Percentiles rank a stretch among this genome's conserved stretches.
Evolutionary conservation across 2,888 invertebrate genomes (phyloP).

Genomic region (Agrochola lychnidis): DNA sequence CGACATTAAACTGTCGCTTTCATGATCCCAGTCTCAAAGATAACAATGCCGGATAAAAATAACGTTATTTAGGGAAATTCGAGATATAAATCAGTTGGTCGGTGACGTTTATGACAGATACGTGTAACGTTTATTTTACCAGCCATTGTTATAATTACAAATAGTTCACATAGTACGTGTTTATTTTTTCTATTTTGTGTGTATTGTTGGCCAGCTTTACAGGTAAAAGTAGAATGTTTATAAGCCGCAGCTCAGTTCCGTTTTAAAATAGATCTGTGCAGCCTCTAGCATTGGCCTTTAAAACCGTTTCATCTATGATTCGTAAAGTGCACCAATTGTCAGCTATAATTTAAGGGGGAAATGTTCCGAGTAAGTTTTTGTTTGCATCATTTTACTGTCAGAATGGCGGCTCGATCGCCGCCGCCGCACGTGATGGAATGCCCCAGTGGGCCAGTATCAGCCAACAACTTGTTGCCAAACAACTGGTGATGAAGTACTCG

Average conservation of each 20-base stretch:
- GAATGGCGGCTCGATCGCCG: constrained; percentile 65
- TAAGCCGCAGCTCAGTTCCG: constrained; percentile 21
- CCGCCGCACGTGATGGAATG: constrained; percentile 80
- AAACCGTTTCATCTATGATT: constrained; percentile 62
- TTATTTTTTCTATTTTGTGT: not conserved
- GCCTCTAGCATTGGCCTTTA: constrained; percentile 61
- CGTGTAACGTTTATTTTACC: constrained; percentile 6
- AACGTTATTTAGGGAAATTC: constrained; percentile 34
- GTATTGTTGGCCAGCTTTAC: not conserved
- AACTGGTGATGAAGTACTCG: constrained; percentile 69
- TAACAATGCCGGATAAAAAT: constrained; percentile 46
- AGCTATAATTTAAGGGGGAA: constrained; percentile 59
- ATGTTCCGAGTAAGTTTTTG: constrained; percentile 66
- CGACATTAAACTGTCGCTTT: constrained; percentile 49
- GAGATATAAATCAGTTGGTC: constrained; percentile 27
- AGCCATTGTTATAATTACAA: constrained; percentile 23
- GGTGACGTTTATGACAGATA: constrained; percentile 46
- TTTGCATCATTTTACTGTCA: constrained; percentile 76
- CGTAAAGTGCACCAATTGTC: constrained; percentile 67
- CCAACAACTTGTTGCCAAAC: constrained; percentile 71
- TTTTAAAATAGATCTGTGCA: constrained; percentile 43
- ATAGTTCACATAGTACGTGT: not conserved
- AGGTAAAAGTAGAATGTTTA: constrained; percentile 29
- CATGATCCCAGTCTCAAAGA: constrained; percentile 38
- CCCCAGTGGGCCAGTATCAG: constrained; percentile 59